Base-by-base conservation (phyloP, 2,797 vertebrate species). In the Bradypodion ventrale region DNA sequence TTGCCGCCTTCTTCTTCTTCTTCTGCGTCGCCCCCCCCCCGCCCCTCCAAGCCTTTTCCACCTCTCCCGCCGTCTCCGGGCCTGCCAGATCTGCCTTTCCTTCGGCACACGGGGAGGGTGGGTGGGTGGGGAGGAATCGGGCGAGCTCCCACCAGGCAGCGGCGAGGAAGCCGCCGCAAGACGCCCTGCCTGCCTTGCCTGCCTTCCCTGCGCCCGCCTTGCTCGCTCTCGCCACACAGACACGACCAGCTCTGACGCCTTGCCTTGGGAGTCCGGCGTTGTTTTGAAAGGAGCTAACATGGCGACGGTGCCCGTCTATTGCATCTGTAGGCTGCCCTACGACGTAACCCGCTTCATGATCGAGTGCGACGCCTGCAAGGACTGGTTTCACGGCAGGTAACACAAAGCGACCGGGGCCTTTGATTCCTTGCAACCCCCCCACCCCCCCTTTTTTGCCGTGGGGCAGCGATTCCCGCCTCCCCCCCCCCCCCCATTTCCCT, bases 351-450 rank as follows among this genome's bases (percentile, higher is more conserved):
- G 98, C 96, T 99, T 99, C 95, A 98, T 98, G 98, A 98, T 99
- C 96, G 98, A 98, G 94, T 99, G 98, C 97, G 98, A 99, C 90
- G 97, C 97, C 88, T 99, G 98, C 96, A 98, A 98, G 95, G 98
- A 99, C 96, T 99, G 98, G 98, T 99, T 99, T 95, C 98, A 98
- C 96, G 98, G 98, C 97, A 98, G 98, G 98, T 98, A 98, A 98
- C 89, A 92, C 89, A 91, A 90, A 89, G 89, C 85, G 66, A 59
- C 78, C 84, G 81, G 86, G 84, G 84, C 76, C 73, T 82, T 49
- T 66, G 49, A 83, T 68, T 7, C 46, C 65, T 77, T 44, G 66
- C 65, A 83, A 73, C 8, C 73, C n/a, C 10, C 6, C 68, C 9
- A 1, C 16, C n/a, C 62, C 68, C 66, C 72, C 83, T 37, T 56